A percentile compares a stretch with the other conserved stretches of the same genome.
phyloP scores from a whole-genome alignment of 2,113 vertebrate species.

The Hippocampus abdominalis region DNA sequence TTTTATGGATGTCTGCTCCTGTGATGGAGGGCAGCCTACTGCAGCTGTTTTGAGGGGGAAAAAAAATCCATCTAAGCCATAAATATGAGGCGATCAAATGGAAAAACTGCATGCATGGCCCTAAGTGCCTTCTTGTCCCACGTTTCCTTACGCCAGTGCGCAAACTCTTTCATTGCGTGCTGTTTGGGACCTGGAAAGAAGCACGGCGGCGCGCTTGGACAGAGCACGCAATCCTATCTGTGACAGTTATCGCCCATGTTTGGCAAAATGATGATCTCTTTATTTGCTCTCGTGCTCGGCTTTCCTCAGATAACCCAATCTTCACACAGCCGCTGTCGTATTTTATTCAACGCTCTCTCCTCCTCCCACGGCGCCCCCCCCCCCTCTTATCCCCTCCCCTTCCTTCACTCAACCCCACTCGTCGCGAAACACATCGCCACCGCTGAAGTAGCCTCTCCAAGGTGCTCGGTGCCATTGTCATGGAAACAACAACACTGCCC shows the following conservation, averaged over 20 bases:
- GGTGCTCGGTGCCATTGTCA: constrained; percentile 1
- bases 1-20: too few relatives aligned
- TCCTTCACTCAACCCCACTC: not conserved
- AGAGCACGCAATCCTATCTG: not conserved
- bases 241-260: not conserved
- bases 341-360: not conserved
- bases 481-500: not conserved
- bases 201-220: not conserved
- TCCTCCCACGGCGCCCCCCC: not conserved
- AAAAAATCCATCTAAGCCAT: not conserved
- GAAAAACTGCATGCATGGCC: not conserved
- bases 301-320: not conserved
- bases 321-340: not conserved
- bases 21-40: too few relatives aligned
- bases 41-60: not conserved
- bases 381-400: not conserved
- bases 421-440: not conserved
- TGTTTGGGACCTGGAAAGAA: not conserved
- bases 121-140: not conserved
- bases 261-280: not conserved
- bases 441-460: not conserved
- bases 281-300: not conserved
- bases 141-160: not conserved
- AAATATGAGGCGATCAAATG: not conserved
- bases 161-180: too few relatives aligned